phyloP scores from a whole-genome alignment of 2,113 vertebrate species.

The Lonchura striata region DNA sequence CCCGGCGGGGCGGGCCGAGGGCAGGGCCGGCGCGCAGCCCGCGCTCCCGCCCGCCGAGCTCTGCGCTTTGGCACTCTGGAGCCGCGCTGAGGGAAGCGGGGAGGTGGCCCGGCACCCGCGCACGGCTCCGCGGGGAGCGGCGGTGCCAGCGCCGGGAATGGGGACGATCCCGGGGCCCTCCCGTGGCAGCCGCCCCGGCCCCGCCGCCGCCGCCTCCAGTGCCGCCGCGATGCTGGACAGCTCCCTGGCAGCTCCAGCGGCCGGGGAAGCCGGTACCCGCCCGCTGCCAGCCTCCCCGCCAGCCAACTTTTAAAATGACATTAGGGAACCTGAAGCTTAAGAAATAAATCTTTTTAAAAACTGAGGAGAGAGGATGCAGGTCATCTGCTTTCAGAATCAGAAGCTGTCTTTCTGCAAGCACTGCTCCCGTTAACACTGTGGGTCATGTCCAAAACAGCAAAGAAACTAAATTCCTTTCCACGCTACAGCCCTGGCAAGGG shows the following conservation, averaged over 20 bases:
- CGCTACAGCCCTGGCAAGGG: neutral
- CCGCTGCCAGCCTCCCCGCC: neutral
- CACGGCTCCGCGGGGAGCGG: neutral
- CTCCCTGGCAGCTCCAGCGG: neutral
- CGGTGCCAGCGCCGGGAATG: neutral
- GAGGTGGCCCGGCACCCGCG: neutral
- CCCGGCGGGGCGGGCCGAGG: neutral
- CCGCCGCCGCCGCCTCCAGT: no score
- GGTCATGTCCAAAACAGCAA: neutral
- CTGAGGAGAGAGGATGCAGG: neutral
- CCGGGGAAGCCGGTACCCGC: rapidly evolving
- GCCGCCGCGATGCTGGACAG: slow-evolving; percentile 67
- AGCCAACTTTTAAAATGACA: neutral
- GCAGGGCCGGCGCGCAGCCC: neutral
- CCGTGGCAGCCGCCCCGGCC: neutral
- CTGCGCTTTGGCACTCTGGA: neutral
- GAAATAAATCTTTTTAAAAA: rapidly evolving
- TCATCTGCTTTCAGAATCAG: neutral
- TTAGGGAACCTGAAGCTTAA: neutral
- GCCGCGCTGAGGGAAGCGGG: neutral
- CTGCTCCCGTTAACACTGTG: rapidly evolving
- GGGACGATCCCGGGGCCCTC: neutral
- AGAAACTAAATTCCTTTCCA: neutral
- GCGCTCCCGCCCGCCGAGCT: neutral
- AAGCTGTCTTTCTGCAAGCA: neutral